phyloP scores from a whole-genome alignment of 2,888 invertebrate species.

The Parasteatoda lunata region DNA sequence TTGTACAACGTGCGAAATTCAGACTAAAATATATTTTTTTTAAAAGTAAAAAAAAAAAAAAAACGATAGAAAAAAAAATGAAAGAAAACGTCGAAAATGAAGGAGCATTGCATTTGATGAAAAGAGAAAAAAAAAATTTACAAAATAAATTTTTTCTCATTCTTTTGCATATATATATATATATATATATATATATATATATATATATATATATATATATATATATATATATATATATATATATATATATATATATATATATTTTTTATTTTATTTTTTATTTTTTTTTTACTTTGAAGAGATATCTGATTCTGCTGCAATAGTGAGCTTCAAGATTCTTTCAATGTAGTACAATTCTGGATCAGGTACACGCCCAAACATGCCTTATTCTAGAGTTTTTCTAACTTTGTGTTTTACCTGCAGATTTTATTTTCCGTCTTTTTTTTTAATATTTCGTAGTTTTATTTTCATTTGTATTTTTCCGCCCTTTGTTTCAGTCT shows the following conservation, averaged over 20 bases:
- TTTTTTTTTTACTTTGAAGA: too few relatives aligned
- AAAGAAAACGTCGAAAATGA: slow-evolving; percentile 30
- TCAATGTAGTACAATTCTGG: slow-evolving; percentile 47
- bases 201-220: too few relatives aligned
- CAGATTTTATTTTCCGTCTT: slow-evolving; percentile 44
- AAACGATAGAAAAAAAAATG: slow-evolving; percentile 10
- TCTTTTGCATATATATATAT: neutral
- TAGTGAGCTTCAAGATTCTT: slow-evolving; percentile 41
- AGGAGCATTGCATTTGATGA: neutral
- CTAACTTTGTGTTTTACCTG: slow-evolving; percentile 59
- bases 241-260: too few relatives aligned
- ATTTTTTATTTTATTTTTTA: neutral
- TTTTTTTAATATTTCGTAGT: slow-evolving; percentile 25
- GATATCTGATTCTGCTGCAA: slow-evolving; percentile 58
- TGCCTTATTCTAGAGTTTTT: slow-evolving; percentile 31
- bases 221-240: too few relatives aligned
- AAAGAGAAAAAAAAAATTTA: slow-evolving; percentile 12
- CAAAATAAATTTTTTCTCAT: neutral
- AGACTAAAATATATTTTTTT: slow-evolving; percentile 3
- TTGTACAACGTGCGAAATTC: slow-evolving; percentile 39
- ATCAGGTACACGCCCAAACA: slow-evolving; percentile 52
- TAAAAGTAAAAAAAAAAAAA: slow-evolving; percentile 21
- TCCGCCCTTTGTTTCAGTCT: slow-evolving; percentile 30
- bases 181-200: too few relatives aligned
- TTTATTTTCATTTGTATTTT: slow-evolving; percentile 18